These are phyloP conservation scores for Eriosoma lanigerum DNA, from an alignment of 1,140 invertebrate genomes.

Conservation along the genomic window DNA sequence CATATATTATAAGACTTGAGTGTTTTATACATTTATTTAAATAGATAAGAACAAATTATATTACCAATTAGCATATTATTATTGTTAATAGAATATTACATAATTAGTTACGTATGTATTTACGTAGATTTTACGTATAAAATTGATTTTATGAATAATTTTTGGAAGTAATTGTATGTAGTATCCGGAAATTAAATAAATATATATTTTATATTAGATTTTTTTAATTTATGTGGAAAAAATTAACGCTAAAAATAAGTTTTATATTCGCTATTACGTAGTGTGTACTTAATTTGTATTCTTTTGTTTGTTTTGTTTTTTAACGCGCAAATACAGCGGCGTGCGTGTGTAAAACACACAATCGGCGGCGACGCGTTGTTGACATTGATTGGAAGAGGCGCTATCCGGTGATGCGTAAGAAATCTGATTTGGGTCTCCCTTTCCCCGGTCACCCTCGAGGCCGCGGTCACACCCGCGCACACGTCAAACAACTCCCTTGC, in stretches of 20 bases:
- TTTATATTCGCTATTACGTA: slow-evolving; percentile 1
- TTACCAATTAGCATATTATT: no score
- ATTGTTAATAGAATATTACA: no score
- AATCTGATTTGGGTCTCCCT: slow-evolving; percentile 51
- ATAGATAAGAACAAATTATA: no score
- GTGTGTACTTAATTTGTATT: not conserved
- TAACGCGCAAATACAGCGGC: not conserved
- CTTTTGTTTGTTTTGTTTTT: slow-evolving; percentile 24
- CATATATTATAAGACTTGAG: no score
- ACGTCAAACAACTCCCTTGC: slow-evolving; percentile 24
- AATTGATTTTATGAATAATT: no score
- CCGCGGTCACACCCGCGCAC: slow-evolving; percentile 46
- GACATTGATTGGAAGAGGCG: slow-evolving; percentile 50
- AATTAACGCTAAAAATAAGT: not conserved
- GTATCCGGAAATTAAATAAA: no score
- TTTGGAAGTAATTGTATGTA: no score
- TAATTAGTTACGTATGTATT: no score
- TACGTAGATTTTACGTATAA: no score
- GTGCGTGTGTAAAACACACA: slow-evolving; percentile 39
- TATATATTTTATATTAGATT: no score
- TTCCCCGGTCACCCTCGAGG: slow-evolving; percentile 27
- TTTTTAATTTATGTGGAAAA: not conserved
- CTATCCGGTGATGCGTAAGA: slow-evolving; percentile 47
- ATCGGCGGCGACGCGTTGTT: slow-evolving; percentile 41
- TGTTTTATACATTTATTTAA: no score